Conservation (phyloP, 2,797 vertebrate species). For the Ptychobarbus kaznakovi region DNA sequence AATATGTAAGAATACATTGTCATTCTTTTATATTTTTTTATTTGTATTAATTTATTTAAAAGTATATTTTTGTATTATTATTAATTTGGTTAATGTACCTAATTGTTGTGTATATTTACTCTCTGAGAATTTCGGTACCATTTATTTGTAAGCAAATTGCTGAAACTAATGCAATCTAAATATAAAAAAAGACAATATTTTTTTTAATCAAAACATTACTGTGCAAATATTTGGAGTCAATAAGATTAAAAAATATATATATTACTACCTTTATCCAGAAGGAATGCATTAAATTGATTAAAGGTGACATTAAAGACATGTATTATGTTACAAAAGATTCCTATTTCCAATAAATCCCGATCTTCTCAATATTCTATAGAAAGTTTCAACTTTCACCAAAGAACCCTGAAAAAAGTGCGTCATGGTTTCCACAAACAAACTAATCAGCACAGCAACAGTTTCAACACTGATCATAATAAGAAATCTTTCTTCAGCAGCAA, state of each 20-base stretch:
- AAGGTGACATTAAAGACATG: not conserved
- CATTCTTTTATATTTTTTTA: too few relatives aligned
- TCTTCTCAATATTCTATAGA: not conserved
- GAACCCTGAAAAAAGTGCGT: not conserved
- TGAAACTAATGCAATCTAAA: too few relatives aligned
- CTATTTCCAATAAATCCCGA: not conserved
- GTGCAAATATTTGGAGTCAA: not conserved
- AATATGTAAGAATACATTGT: too few relatives aligned
- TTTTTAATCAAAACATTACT: not conserved
- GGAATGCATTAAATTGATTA: not conserved
- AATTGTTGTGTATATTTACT: too few relatives aligned
- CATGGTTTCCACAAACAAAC: not conserved
- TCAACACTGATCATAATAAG: not conserved
- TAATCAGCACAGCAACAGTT: not conserved
- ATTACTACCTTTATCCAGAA: not conserved
- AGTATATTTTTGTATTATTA: too few relatives aligned
- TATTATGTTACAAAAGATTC: not conserved
- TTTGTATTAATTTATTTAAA: too few relatives aligned
- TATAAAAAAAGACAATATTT: not conserved
- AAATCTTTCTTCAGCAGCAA: not conserved
- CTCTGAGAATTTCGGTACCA: too few relatives aligned
- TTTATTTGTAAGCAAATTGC: too few relatives aligned
- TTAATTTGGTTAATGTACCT: too few relatives aligned
- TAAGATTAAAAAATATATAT: too few relatives aligned
- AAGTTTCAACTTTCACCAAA: not conserved